Evolutionary conservation across 2,797 vertebrate species (phyloP), one percentile per base, ranked within the genome.

Genomic region (Hephaestus fuliginosus): DNA sequence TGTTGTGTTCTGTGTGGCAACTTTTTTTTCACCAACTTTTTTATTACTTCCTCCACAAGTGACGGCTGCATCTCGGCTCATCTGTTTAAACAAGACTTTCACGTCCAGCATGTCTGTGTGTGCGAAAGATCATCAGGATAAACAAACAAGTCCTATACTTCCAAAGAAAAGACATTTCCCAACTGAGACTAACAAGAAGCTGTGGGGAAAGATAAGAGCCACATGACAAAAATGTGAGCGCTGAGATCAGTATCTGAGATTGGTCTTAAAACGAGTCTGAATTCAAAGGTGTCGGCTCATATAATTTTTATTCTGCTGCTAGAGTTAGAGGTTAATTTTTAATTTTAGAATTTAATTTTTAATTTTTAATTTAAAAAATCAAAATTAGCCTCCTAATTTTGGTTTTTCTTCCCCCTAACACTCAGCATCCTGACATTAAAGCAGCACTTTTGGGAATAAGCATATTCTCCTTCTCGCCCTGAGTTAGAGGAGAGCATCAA

Each of bases 11-110:
- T 52, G 4, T 33, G n/a, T 7, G 36, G 28, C 25, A 49, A 20
- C 30, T 33, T 33, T 33, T 3, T 33, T 33, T 33, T 33, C 30
- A 33, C 30, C 30, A 72, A 80, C 28, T 64, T 74, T 81, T 51
- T 60, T 7, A 73, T 48, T 51, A 20, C 13, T 53, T 70, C 41
- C 33, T 14, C 33, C 46, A n/a, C 41, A 52, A 33, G 33, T 44
- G 18, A 66, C 71, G 44, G 14, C 9, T 14, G 18, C 2, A 51
- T 53, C 36, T 57, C 52, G 30, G 68, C 28, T 43, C 4, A 17
- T 73, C 22, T 36, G 15, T 55, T 22, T 49, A 46, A 52, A 61
- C 56, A 25, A 46, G 30, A 70, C 73, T 72, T 60, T 78, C 18
- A 51, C 43, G 71, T 68, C 9, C 7, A 62, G 14, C n/a, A 33